Evolutionary conservation across 2,888 invertebrate species (phyloP).

Genomic region (Euplexia lucipara): DNA sequence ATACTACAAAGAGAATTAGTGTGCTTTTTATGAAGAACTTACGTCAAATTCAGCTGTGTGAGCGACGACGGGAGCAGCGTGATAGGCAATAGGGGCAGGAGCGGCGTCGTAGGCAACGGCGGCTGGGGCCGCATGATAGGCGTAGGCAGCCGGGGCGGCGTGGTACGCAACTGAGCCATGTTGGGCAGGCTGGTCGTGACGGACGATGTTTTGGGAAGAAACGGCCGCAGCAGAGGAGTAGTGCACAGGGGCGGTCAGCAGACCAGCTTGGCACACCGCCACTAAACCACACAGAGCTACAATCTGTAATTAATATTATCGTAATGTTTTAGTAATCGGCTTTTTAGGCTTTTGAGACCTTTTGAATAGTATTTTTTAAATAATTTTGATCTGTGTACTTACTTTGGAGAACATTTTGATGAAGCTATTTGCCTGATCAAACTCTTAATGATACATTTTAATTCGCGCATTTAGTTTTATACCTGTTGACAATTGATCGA

Average conservation of each 20-base stretch:
- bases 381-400: conserved; percentile 24
- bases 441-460: conserved; percentile 44
- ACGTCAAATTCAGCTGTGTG: conserved; percentile 49
- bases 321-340: too few relatives aligned
- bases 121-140: conserved; percentile 48
- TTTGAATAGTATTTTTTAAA: background rate
- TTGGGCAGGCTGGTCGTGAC: conserved; percentile 74
- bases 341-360: background rate
- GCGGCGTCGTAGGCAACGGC: conserved; percentile 21
- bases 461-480: conserved; percentile 37
- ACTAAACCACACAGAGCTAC: conserved; percentile 68
- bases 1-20: background rate
- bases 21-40: background rate
- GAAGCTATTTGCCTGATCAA: conserved; percentile 26
- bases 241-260: conserved; percentile 76
- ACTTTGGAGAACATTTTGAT: conserved; percentile 60
- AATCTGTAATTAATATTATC: conserved; percentile 53
- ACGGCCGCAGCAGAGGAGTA: conserved; percentile 76
- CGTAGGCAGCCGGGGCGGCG: conserved; percentile 28
- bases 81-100: conserved; percentile 74
- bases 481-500: conserved; percentile 34
- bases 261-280: conserved; percentile 70
- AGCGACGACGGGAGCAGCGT: conserved; percentile 77
- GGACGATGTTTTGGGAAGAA: conserved; percentile 80
- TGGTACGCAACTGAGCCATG: conserved; percentile 47